These are phyloP conservation scores for Altica lythri DNA, from an alignment of 2,888 invertebrate genomes.

Conservation along the genomic window DNA sequence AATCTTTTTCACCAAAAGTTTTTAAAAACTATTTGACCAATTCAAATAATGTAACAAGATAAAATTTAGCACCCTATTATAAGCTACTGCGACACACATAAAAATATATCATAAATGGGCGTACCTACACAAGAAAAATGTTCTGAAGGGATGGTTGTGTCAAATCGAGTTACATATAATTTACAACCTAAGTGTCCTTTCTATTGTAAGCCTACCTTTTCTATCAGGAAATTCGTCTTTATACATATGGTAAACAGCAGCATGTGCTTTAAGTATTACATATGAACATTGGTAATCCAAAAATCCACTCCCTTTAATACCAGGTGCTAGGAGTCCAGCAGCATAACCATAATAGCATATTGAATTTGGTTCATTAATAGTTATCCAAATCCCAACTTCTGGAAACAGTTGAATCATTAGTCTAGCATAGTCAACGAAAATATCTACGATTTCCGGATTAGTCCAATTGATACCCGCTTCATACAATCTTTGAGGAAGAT, in stretches of 20 bases:
- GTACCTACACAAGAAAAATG: no score
- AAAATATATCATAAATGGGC: no score
- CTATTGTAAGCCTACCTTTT: no score
- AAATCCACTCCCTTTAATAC: conserved; percentile 61
- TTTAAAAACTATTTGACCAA: no score
- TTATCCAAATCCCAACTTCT: conserved; percentile 64
- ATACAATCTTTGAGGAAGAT: conserved; percentile 42
- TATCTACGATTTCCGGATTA: conserved; percentile 63
- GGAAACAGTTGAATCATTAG: conserved; percentile 58
- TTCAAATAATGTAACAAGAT: no score
- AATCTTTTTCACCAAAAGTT: no score
- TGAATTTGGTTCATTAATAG: conserved; percentile 66
- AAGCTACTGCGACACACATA: no score
- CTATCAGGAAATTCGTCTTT: background rate
- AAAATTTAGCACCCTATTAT: no score
- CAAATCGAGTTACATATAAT: no score
- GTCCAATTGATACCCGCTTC: conserved; percentile 67
- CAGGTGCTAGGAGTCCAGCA: conserved; percentile 60
- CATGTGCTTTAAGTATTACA: conserved; percentile 70
- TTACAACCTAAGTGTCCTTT: no score
- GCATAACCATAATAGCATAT: conserved; percentile 56
- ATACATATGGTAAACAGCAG: conserved; percentile 48
- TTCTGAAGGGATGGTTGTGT: no score
- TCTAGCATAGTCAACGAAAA: conserved; percentile 64
- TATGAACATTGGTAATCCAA: conserved; percentile 69